Evolutionary conservation across 2,797 vertebrate species (phyloP).

Genomic region (Characodon lateralis): DNA sequence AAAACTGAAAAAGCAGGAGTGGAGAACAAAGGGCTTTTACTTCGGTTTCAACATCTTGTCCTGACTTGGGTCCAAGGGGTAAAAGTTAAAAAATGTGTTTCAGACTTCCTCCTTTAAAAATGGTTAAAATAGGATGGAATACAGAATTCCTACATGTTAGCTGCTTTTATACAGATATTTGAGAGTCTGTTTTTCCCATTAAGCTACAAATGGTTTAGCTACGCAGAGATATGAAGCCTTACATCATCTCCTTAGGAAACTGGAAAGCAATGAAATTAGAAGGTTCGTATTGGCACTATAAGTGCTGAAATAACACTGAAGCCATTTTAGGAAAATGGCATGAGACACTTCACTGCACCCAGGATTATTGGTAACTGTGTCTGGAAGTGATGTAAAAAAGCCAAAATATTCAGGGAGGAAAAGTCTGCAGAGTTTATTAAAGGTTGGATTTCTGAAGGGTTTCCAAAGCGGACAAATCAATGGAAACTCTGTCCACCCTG

Average conservation of each 20-base stretch:
- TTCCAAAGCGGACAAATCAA: slow-evolving; percentile 68
- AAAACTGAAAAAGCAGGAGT: slow-evolving; percentile 9
- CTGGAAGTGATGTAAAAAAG: slow-evolving; percentile 32
- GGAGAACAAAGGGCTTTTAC: slow-evolving; percentile 59
- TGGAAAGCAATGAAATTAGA: slow-evolving; percentile 38
- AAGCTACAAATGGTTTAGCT: slow-evolving; percentile 21
- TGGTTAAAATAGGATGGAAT: slow-evolving; percentile 1
- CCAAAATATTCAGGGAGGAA: slow-evolving; percentile 28
- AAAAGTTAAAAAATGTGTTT: slow-evolving; percentile 18
- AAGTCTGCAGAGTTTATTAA: slow-evolving; percentile 46
- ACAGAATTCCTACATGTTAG: slow-evolving; percentile 24
- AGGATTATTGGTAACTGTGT: slow-evolving; percentile 5
- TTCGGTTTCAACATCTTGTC: slow-evolving; percentile 39
- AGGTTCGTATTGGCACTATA: slow-evolving; percentile 20
- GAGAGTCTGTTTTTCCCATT: slow-evolving; percentile 62
- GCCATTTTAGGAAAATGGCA: slow-evolving; percentile 14
- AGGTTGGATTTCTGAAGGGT: slow-evolving; percentile 40
- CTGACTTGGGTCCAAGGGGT: slow-evolving; percentile 31
- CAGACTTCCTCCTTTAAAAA: slow-evolving; percentile 31
- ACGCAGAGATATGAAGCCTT: slow-evolving; percentile 46
- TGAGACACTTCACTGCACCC: not conserved
- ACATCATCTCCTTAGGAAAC: slow-evolving; percentile 60
- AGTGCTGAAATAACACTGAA: slow-evolving; percentile 28
- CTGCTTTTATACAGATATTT: slow-evolving; percentile 58
- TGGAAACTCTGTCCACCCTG: slow-evolving; percentile 68